These are phyloP conservation scores for Ramphastos sulfuratus DNA, from an alignment of 2,113 vertebrate genomes.

Conservation along the genomic window DNA sequence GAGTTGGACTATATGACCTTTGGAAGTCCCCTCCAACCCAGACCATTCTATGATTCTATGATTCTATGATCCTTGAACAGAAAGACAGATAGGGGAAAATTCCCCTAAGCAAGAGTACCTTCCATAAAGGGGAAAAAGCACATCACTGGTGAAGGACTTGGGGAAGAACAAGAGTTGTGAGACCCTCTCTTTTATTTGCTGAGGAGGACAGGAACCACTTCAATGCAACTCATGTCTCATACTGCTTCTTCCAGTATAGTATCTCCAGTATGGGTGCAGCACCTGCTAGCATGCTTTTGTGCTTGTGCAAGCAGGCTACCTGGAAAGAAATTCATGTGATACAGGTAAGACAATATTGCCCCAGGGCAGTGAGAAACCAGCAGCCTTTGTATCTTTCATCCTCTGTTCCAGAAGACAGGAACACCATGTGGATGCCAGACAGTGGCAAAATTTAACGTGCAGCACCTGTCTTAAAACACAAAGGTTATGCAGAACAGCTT, in stretches of 20 bases:
- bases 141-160: background rate
- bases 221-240: background rate
- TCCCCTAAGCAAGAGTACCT: background rate
- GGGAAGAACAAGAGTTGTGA: background rate
- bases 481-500: background rate
- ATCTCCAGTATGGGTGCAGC: background rate
- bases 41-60: too few species aligned
- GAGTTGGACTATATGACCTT: too few species aligned
- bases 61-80: background rate
- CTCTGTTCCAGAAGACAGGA: background rate
- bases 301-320: conserved; percentile 35
- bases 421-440: background rate
- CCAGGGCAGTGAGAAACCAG: background rate
- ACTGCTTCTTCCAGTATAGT: background rate
- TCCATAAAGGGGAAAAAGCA: background rate
- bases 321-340: background rate
- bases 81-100: background rate
- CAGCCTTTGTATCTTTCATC: background rate
- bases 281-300: background rate
- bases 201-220: background rate
- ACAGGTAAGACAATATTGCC: background rate
- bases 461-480: background rate
- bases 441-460: background rate
- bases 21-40: too few species aligned
- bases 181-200: background rate